Evolutionary conservation across 2,113 vertebrate genomes (phyloP), one percentile per base, ranked within the genome.

Genomic region (Haliaeetus leucogaster): DNA sequence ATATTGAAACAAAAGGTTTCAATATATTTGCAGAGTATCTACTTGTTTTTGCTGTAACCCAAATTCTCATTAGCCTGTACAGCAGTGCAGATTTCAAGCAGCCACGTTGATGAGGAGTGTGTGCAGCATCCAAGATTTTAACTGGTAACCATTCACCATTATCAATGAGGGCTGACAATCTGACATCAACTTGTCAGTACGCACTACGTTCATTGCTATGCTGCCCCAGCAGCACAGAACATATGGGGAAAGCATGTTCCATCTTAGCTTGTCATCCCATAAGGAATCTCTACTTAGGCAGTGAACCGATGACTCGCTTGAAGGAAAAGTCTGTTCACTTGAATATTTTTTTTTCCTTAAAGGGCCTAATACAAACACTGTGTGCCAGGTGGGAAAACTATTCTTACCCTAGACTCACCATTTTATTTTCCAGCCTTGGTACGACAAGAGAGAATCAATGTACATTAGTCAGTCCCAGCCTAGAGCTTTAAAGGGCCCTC

Each of bases 121-220:
- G 43, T 4, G 34, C 59, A 27, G 53, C 16, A 5, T 4, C 26
- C 3, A 14, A 30, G 67, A 45, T 26, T 36, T n/a, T 18, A 21
- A 10, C 2, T 9, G 21, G 48, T 11, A 14, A 18, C 55, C 32
- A 8, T 18, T 55, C 42, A 20, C 26, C 6, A 1, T 68, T 11
- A 55, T 1, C 67, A 29, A 18, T 0, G 20, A 23, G 58, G 50
- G 52, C 50, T 47, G 65, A 66, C 56, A 66, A 3, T 34, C 50
- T 3, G 9, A 56, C 48, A 34, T 8, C 29, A 15, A 2, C 50
- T 10, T 22, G 34, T n/a, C 34, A n/a, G 65, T 2, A n/a, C n/a
- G 40, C 43, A 7, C 65, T 5, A 11, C 3, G 3, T 11, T 43
- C 32, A 38, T 0, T 2, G 73, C 40, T 10, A 1, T 7, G 53